phyloP scores from a whole-genome alignment of 2,797 vertebrate species.

The Trachops cirrhosus region DNA sequence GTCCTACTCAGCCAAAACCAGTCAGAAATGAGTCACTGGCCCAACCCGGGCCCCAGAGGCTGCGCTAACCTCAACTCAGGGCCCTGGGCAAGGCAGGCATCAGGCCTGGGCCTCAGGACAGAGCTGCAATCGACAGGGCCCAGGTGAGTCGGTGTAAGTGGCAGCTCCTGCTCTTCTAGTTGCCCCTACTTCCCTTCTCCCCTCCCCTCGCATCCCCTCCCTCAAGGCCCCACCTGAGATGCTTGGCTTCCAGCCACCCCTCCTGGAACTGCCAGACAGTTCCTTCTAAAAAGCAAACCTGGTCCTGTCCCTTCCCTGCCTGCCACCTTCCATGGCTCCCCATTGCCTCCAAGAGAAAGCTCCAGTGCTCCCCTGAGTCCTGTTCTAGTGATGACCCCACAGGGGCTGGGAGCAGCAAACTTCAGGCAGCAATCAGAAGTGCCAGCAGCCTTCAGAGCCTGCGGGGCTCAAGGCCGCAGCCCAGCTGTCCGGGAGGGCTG shows the following conservation, averaged over 20 bases:
- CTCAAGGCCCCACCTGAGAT: neutral
- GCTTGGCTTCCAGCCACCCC: neutral
- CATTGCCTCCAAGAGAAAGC: neutral
- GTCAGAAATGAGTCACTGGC: neutral
- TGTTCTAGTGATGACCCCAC: neutral
- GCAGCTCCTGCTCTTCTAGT: neutral
- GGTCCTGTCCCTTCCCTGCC: neutral
- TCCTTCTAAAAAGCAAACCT: neutral
- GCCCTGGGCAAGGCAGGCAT: neutral
- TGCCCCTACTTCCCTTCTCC: neutral
- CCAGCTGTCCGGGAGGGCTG: neutral
- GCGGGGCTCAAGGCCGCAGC: accelerated
- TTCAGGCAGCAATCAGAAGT: neutral
- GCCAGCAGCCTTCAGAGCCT: neutral
- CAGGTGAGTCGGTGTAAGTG: neutral
- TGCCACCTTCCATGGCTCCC: neutral
- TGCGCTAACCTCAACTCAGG: neutral
- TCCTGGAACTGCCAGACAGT: neutral
- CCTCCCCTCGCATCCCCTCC: too few species aligned
- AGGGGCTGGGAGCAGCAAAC: neutral
- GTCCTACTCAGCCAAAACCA: neutral
- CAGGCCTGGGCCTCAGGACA: neutral
- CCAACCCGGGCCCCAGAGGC: neutral
- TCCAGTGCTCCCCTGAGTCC: neutral
- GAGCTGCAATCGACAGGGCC: accelerated